phyloP scores from a whole-genome alignment of 2,888 invertebrate species.

The Aleiodes alternator region DNA sequence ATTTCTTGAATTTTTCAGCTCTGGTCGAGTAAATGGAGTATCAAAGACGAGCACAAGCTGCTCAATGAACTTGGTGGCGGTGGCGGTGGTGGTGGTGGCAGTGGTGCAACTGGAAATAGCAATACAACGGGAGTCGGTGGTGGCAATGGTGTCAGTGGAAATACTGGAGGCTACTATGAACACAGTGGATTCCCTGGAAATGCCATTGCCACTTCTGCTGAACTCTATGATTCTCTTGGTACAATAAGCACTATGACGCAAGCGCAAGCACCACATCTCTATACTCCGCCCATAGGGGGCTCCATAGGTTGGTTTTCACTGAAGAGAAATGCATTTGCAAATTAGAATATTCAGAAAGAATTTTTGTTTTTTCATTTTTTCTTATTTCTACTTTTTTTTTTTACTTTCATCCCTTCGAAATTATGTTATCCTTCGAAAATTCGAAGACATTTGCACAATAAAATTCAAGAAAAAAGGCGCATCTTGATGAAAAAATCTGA shows the following conservation, averaged over 20 bases:
- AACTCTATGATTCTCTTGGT: conserved; percentile 83
- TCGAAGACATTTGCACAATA: too few species aligned
- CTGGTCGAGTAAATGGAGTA: conserved; percentile 93
- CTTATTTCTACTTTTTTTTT: too few species aligned
- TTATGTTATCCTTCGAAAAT: too few species aligned
- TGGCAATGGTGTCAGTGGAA: conserved; percentile 75
- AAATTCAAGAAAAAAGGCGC: too few species aligned
- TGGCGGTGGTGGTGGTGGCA: conserved; percentile 76
- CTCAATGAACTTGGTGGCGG: conserved; percentile 87
- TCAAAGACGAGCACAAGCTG: conserved; percentile 93
- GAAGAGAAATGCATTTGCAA: neutral
- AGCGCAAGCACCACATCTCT: conserved; percentile 83
- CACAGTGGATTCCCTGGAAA: conserved; percentile 74
- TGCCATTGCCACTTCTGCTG: conserved; percentile 77
- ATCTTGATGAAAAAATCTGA: too few species aligned
- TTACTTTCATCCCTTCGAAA: too few species aligned
- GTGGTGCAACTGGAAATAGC: conserved; percentile 71
- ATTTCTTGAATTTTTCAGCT: conserved; percentile 76
- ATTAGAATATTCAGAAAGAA: neutral
- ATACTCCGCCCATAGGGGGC: conserved; percentile 86
- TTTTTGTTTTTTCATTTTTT: too few species aligned
- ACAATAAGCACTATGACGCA: conserved; percentile 85
- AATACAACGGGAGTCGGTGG: conserved; percentile 77
- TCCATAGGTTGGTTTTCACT: conserved; percentile 79
- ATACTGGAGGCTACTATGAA: conserved; percentile 74